phyloP scores from a whole-genome alignment of 2,888 invertebrate species.

The Colostygia pectinataria region DNA sequence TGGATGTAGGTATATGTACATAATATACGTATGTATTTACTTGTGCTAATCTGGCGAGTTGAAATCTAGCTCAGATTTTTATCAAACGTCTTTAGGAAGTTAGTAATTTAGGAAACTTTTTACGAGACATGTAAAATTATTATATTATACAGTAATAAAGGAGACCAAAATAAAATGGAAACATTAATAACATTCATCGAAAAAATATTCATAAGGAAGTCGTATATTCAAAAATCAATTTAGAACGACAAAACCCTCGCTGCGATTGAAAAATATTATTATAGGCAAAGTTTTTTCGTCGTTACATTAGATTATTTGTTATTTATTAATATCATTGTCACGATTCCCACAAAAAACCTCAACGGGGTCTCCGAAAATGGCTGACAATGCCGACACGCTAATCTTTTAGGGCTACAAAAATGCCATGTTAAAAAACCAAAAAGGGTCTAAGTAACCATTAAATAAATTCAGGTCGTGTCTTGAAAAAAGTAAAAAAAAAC shows the following conservation, averaged over 20 bases:
- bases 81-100: not conserved
- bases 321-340: conserved; percentile 76
- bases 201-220: conserved; percentile 28
- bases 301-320: conserved; percentile 67
- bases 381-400: conserved; percentile 69
- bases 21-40: too few species aligned
- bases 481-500: conserved; percentile 66
- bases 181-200: conserved; percentile 26
- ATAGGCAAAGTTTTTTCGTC: conserved; percentile 54
- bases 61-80: not conserved
- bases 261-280: conserved; percentile 60
- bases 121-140: not conserved
- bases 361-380: conserved; percentile 57
- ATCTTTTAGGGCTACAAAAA: conserved; percentile 70
- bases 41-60: not conserved
- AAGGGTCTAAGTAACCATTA: conserved; percentile 79
- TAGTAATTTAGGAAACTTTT: conserved; percentile 2
- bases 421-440: conserved; percentile 68
- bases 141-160: conserved; percentile 2
- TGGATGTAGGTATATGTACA: too few species aligned
- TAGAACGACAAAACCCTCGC: conserved; percentile 45
- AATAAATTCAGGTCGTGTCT: conserved; percentile 67
- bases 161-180: conserved; percentile 13
- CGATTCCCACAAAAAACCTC: conserved; percentile 59
- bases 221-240: conserved; percentile 41